Base-by-base conservation (phyloP, 2,113 vertebrate species). In the Dicrurus megarhynchus region DNA sequence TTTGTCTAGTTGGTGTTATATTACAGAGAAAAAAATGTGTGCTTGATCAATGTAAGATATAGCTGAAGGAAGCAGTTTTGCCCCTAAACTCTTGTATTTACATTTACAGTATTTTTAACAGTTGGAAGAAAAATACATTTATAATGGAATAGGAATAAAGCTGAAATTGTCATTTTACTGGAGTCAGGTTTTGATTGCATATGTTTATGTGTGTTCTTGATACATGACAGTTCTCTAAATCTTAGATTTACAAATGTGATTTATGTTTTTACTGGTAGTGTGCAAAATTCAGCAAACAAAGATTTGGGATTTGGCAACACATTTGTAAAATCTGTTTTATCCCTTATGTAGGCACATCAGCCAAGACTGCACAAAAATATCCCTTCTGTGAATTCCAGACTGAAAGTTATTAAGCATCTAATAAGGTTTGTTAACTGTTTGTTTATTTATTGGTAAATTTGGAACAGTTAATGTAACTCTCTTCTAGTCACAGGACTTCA, bases 341-440 rank as follows among this genome's bases (percentile, higher is more conserved):
- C 41, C n/a, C 80, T 94, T 32, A 59, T 77, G 7, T 50, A 99
- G 99, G 97, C 98, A 3, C 97, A 99, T 46, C 92, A 89, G 17
- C 98, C 99, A 39, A 97, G 98, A 60, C 98, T 99, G 81, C 99
- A 99, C 95, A 99, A 99, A 98, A 99, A 99, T 69, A 99, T 98
- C 81, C 98, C 98, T 69, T 98, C 99, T 4, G 98, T 99, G 93
- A 99, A 99, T 71, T 94, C 84, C 87, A 99, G 95, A 57, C 97
- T 99, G 89, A 99, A 99, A 96, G 94, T 98, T 57, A 89, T 99
- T 86, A 99, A 99, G 93, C 99, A 99, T 92, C 98, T 99, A 74
- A 97, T 99, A 71, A 99, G 98, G 99, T 99, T 98, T 97, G 99
- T 98, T 91, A 42, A 44, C 44, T 80, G 10, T 88, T 86, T 82